Evolutionary conservation across 2,888 invertebrate genomes (phyloP).

Genomic region (Xylota sylvarum): DNA sequence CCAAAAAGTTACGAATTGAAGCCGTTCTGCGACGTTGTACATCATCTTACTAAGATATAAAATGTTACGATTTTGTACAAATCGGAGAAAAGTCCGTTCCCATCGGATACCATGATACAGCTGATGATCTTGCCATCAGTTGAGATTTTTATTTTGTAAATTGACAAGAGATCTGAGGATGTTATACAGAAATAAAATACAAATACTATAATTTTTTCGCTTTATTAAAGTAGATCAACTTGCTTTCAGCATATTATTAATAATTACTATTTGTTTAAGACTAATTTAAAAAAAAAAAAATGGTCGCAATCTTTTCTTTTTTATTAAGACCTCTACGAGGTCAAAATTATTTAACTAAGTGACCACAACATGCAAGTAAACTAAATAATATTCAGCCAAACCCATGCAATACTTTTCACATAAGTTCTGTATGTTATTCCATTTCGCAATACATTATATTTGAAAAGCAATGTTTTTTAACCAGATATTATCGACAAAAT

Average conservation of each 20-base stretch:
- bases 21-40: too few species aligned
- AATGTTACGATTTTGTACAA: too few species aligned
- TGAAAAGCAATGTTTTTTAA: neutral
- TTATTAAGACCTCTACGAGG: neutral
- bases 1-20: too few species aligned
- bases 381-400: neutral
- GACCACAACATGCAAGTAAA: neutral
- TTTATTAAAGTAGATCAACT: neutral
- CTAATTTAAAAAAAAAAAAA: neutral
- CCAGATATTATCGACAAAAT: neutral
- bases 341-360: neutral
- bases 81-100: too few species aligned
- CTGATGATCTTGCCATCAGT: too few species aligned
- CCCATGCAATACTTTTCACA: neutral
- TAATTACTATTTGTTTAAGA: neutral
- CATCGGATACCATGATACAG: too few species aligned
- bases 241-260: neutral
- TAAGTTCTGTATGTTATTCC: neutral
- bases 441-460: neutral
- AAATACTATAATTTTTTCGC: neutral
- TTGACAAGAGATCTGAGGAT: too few species aligned
- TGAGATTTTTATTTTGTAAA: too few species aligned
- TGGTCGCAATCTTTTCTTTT: too few species aligned
- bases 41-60: too few species aligned
- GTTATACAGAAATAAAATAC: too few species aligned